A percentile compares a stretch with the other conserved stretches of the same genome.
phyloP scores from a whole-genome alignment of 2,113 vertebrate species.

The Toxotes chatareus region DNA sequence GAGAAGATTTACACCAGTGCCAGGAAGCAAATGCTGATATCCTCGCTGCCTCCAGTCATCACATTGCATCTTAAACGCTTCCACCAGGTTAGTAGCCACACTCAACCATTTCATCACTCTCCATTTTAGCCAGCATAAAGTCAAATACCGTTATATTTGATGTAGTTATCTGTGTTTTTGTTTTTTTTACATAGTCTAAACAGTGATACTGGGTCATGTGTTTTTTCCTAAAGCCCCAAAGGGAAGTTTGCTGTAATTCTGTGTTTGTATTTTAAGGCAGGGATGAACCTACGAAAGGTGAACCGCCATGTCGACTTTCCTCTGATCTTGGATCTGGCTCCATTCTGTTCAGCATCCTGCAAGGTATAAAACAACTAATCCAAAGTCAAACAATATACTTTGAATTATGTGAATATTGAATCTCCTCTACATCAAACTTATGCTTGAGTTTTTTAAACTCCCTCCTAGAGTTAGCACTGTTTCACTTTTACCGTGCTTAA shows the following conservation, averaged over 20 bases:
- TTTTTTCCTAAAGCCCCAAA: not conserved
- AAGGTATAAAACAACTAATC: constrained; percentile 84
- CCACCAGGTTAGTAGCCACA: constrained; percentile 87
- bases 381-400: not conserved
- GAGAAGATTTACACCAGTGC: constrained; percentile 95
- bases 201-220: not conserved
- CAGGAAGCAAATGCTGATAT: constrained; percentile 96
- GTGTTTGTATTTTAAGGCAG: constrained; percentile 84
- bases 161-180: not conserved
- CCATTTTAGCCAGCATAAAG: not conserved
- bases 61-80: constrained; percentile 98
- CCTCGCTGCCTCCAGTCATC: constrained; percentile 92
- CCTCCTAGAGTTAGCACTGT: not conserved
- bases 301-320: constrained; percentile 98
- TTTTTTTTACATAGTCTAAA: not conserved
- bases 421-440: not conserved
- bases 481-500: not conserved
- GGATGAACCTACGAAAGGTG: constrained; percentile 95
- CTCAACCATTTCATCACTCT: not conserved
- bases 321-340: constrained; percentile 91
- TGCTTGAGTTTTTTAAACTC: not conserved
- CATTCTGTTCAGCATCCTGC: constrained; percentile 94
- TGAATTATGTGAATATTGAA: not conserved
- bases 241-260: not conserved
- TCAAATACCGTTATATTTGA: not conserved